Base-by-base conservation (phyloP, 2,888 invertebrate genomes). In the Cistogaster globosa region DNA sequence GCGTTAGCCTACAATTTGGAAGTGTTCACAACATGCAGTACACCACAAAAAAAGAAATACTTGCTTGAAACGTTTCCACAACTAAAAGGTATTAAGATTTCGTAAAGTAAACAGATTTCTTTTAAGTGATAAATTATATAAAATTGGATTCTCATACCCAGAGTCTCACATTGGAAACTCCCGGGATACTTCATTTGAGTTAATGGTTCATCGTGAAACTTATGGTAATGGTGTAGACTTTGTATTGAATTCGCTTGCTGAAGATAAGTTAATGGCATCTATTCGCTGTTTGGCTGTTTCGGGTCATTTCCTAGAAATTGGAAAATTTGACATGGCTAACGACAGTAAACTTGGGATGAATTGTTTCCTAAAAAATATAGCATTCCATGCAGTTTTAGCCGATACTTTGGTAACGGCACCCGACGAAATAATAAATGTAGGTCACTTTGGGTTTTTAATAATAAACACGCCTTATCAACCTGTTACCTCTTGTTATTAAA, bases 161-260 rank as follows among this genome's bases (percentile, higher is more conserved):
- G 93, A 91, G 77, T 93, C 93, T 57, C 94, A 97, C 90, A 97
- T 99, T 89, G 97, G 97, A 22, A 97, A 98, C 92, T 97, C 98
- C 11, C 95, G 97, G 88, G 96, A 98, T 90, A 94, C 95, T 0
- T 95, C 96, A 0, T 99, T 99, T 91, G 98, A 98, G 91, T 94
- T 95, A 87, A 95, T 98, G 94, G 94, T 99, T 75, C 94, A 96
- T 88, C 94, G 93, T 63, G 94, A 95, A 89, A 98, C 98, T 0
- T 94, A 96, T 9, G 98, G 98, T 14, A 94, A 94, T 88, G 98
- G 98, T 51, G 98, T 99, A 0, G 97, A 99, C 90, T 93, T 98
- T 72, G 96, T 99, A 16, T 93, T 98, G 9, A 99, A 99, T 92
- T 98, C 98, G 0, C 93, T 99, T 58, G 95, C 98, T 0, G 98